A percentile compares a stretch with the other conserved stretches of the same genome.
Conservation (phyloP, 2,888 invertebrate genomes). For the Ypsolopha scabrella region DNA sequence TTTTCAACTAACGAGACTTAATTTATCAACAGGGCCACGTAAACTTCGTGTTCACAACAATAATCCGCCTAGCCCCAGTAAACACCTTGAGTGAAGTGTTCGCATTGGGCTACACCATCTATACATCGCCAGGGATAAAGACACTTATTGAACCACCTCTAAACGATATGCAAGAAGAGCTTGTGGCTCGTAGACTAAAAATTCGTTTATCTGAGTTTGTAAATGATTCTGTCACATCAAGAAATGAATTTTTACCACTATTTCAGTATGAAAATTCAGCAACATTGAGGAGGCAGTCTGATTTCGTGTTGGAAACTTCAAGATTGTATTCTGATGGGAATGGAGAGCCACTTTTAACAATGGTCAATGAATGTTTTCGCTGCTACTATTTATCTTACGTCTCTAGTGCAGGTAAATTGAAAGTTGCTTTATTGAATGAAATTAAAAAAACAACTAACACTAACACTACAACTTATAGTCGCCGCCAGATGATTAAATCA, state of each 20-base stretch:
- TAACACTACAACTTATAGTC: too few relatives aligned
- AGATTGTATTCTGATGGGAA: slow-evolving; percentile 15
- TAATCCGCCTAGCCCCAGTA: slow-evolving; percentile 15
- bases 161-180: slow-evolving; percentile 12
- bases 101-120: slow-evolving; percentile 14
- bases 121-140: slow-evolving; percentile 19
- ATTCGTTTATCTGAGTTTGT: too few relatives aligned
- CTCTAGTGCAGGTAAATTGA: slow-evolving; percentile 21
- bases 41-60: slow-evolving; percentile 32
- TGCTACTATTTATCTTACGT: slow-evolving; percentile 29
- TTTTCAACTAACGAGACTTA: too few relatives aligned
- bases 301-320: slow-evolving; percentile 20
- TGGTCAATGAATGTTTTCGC: slow-evolving; percentile 26
- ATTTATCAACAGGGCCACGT: slow-evolving; percentile 24
- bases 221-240: too few relatives aligned
- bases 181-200: neutral
- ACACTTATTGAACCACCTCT: slow-evolving; percentile 15
- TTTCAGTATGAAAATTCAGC: slow-evolving; percentile 13
- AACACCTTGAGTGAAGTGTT: slow-evolving; percentile 22
- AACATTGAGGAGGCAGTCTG: slow-evolving; percentile 22
- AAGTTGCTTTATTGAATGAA: neutral
- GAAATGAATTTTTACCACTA: slow-evolving; percentile 5
- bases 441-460: neutral
- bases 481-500: too few relatives aligned
- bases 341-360: slow-evolving; percentile 21